These are phyloP conservation scores for Pelobates cultripes DNA, from an alignment of 2,797 vertebrate species.

Conservation along the genomic window DNA sequence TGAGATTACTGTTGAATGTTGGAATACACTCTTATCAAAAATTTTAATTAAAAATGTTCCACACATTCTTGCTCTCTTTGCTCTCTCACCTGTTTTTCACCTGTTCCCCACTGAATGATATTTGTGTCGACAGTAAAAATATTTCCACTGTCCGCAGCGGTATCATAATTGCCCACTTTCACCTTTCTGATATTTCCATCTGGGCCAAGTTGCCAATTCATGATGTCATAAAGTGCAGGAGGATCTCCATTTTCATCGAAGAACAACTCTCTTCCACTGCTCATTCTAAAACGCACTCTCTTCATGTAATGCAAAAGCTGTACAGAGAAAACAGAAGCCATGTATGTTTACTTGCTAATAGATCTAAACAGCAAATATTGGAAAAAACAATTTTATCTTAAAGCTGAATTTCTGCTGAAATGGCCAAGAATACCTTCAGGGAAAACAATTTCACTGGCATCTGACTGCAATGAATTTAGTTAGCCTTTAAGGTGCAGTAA, in stretches of 20 bases:
- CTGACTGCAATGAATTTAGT: no score
- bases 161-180: slow-evolving; percentile 2
- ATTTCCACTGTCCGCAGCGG: background rate
- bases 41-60: no score
- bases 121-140: background rate
- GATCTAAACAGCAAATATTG: no score
- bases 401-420: no score
- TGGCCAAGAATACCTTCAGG: no score
- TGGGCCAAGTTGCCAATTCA: slow-evolving; percentile 13
- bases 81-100: background rate
- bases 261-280: background rate
- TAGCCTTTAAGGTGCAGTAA: no score
- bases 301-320: slow-evolving; percentile 15
- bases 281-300: background rate
- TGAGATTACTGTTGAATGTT: no score
- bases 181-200: background rate
- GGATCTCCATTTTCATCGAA: slow-evolving; percentile 9
- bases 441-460: no score
- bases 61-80: no score
- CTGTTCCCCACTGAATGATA: background rate
- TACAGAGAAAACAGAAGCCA: background rate
- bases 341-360: no score
- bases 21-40: no score
- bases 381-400: no score
- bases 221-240: background rate